A percentile compares a stretch with the other conserved stretches of the same genome.
Conservation (phyloP, 2,888 invertebrate species). For the Callimorpha dominula region DNA sequence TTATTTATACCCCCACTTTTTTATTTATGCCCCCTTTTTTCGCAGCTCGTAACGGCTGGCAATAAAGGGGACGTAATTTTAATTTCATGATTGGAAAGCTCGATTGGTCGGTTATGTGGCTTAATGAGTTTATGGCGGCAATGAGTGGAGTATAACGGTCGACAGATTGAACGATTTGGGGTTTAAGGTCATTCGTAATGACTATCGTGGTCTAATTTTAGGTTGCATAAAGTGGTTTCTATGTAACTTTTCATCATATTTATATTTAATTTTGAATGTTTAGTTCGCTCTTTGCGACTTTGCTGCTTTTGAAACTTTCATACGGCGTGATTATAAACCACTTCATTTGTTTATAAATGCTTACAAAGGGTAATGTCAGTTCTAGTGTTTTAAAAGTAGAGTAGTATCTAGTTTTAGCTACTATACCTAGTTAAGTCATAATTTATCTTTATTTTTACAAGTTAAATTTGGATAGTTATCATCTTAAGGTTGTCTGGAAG, state of each 20-base stretch:
- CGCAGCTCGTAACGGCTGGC: conserved; percentile 85
- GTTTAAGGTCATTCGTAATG: conserved; percentile 60
- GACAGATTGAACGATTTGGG: conserved; percentile 65
- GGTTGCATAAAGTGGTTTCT: conserved; percentile 38
- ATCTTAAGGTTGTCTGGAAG: no score
- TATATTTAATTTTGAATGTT: not conserved
- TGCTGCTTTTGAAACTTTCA: not conserved
- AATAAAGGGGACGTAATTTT: conserved; percentile 86
- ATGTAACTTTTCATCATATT: conserved; percentile 8
- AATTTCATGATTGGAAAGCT: conserved; percentile 87
- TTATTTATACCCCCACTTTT: conserved; percentile 85
- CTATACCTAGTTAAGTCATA: no score
- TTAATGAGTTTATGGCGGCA: conserved; percentile 84
- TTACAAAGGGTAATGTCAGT: no score
- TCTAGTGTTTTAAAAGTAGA: no score
- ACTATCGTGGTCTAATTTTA: conserved; percentile 41
- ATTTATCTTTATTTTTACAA: no score
- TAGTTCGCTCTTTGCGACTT: not conserved
- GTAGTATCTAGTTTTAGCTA: no score
- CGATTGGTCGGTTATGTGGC: conserved; percentile 84
- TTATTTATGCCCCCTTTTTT: conserved; percentile 86
- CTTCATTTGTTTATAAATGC: not conserved
- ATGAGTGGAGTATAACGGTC: conserved; percentile 78
- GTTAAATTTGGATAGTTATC: no score
- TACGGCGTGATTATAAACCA: not conserved